Conservation (phyloP, 2,797 vertebrate genomes). For the Mallotus villosus region DNA sequence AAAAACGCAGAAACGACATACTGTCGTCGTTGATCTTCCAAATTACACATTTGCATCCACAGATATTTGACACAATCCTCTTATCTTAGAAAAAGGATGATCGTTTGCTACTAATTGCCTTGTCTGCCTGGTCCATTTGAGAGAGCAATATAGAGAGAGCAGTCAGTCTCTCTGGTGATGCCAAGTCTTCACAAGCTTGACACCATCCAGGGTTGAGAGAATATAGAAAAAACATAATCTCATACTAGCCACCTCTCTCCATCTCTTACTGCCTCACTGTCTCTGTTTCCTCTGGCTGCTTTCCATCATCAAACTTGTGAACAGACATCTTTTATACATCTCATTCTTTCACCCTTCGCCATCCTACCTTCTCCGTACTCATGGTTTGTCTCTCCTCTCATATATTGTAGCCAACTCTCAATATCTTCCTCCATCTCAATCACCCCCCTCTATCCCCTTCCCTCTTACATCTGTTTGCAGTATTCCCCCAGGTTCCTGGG, state of each 20-base stretch:
- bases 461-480: slow-evolving; percentile 68
- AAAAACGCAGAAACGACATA: no score
- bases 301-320: background rate
- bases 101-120: background rate
- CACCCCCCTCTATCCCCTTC: slow-evolving; percentile 38
- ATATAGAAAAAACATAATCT: background rate
- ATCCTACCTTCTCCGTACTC: background rate
- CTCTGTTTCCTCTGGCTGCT: background rate
- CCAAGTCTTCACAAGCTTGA: background rate
- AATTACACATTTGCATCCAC: no score
- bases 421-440: slow-evolving; percentile 24
- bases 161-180: background rate
- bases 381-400: background rate
- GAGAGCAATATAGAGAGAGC: background rate
- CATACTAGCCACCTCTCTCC: no score
- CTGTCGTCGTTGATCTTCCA: no score
- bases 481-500: slow-evolving; percentile 57
- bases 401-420: background rate
- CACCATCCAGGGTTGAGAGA: background rate
- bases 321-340: no score
- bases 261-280: background rate
- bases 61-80: no score
- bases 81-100: no score
- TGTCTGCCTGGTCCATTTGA: background rate
- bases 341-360: background rate